Evolutionary conservation across 2,113 vertebrate genomes (phyloP).

Genomic region (Equus przewalskii): DNA sequence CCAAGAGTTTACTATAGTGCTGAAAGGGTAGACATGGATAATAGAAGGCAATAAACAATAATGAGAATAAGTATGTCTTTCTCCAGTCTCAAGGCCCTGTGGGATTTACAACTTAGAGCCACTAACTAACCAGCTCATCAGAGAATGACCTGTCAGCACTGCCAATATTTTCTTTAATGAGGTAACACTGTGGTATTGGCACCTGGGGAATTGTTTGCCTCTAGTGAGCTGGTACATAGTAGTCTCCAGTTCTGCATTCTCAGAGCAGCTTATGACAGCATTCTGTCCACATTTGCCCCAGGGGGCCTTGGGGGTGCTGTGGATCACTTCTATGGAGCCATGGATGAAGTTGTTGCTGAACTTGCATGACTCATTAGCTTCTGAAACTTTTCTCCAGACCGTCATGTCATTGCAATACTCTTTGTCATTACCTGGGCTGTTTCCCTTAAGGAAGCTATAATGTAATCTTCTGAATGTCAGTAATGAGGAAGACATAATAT

Average conservation of each 20-base stretch:
- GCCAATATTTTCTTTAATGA: constrained; percentile 53
- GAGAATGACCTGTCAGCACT: constrained; percentile 62
- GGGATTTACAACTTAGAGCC: constrained; percentile 18
- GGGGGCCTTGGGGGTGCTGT: not conserved
- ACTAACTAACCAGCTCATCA: constrained; percentile 74
- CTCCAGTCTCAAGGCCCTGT: not conserved
- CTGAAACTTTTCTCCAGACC: not conserved
- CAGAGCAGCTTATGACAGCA: not conserved
- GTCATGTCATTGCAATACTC: not conserved
- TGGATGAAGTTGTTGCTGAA: not conserved
- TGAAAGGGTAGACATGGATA: not conserved
- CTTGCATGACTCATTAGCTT: not conserved
- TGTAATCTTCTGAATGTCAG: not conserved
- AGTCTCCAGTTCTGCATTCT: not conserved
- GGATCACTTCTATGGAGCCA: not conserved
- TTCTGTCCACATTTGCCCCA: not conserved
- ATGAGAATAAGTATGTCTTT: not conserved
- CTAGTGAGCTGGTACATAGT: not conserved
- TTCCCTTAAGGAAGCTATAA: not conserved
- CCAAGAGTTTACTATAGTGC: not conserved
- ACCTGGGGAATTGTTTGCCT: not conserved
- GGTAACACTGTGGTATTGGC: not conserved
- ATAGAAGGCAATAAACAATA: not conserved
- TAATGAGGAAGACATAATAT: not conserved
- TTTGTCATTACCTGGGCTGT: not conserved